Percentiles rank a stretch among this genome's conserved stretches.
These are phyloP conservation scores for Eristalis pertinax DNA, from an alignment of 2,888 invertebrate genomes.

Conservation along the genomic window DNA sequence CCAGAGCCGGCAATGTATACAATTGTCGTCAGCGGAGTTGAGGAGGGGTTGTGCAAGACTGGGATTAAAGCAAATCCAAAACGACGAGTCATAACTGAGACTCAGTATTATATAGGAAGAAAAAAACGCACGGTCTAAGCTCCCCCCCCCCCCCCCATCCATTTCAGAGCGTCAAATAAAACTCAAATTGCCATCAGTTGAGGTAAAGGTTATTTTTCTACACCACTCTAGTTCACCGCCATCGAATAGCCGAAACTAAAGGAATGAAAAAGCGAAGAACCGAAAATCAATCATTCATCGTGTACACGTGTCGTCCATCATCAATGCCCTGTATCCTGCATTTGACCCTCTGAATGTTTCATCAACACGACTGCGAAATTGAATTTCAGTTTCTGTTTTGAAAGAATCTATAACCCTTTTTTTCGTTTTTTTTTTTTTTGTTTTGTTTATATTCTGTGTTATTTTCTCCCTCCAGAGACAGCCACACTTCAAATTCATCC, in stretches of 20 bases:
- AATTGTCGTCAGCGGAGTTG: too few relatives aligned
- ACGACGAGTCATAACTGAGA: too few relatives aligned
- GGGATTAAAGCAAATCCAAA: too few relatives aligned
- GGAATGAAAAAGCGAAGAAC: not conserved
- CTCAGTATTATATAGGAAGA: too few relatives aligned
- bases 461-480: not conserved
- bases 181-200: too few relatives aligned
- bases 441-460: constrained; percentile 4
- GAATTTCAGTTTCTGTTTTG: constrained; percentile 29
- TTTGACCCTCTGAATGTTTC: constrained; percentile 68
- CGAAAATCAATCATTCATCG: constrained; percentile 59
- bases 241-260: not conserved
- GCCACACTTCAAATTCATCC: constrained; percentile 58
- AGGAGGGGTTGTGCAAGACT: too few relatives aligned
- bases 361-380: constrained; percentile 63
- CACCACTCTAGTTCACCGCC: not conserved
- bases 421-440: too few relatives aligned
- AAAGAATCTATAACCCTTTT: constrained; percentile 63
- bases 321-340: constrained; percentile 46
- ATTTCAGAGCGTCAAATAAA: too few relatives aligned
- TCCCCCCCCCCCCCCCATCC: too few relatives aligned
- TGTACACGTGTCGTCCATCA: constrained; percentile 62
- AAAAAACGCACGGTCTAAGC: too few relatives aligned
- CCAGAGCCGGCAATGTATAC: too few relatives aligned
- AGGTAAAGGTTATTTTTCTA: too few relatives aligned